These are phyloP conservation scores for Cardiocondyla obscurior DNA, from an alignment of 1,140 invertebrate genomes.

Conservation along the genomic window DNA sequence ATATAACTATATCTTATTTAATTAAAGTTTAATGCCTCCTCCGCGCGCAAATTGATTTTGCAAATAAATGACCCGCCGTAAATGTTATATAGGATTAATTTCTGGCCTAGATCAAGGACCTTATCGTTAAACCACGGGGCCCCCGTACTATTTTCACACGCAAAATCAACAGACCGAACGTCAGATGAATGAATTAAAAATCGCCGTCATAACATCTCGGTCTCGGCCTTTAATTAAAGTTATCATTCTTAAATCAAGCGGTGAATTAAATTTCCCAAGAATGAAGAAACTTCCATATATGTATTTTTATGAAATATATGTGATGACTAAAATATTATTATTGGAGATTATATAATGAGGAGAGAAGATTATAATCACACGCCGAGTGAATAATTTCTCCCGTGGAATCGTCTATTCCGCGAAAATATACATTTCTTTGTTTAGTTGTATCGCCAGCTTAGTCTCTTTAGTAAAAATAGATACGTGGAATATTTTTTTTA, in stretches of 20 bases:
- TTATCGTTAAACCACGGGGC: constrained; percentile 28
- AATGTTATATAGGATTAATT: constrained; percentile 50
- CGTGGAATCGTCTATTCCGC: background rate
- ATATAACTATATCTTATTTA: constrained; percentile 40
- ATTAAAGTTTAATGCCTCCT: constrained; percentile 44
- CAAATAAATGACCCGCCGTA: constrained; percentile 23
- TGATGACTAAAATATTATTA: constrained; percentile 41
- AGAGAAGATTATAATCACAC: constrained; percentile 14
- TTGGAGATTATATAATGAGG: constrained; percentile 34
- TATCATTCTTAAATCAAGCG: constrained; percentile 44
- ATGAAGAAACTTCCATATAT: constrained; percentile 19
- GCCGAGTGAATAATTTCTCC: constrained; percentile 4
- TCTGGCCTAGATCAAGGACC: constrained; percentile 32
- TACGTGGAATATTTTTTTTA: background rate
- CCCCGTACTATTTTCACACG: constrained; percentile 29
- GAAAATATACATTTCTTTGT: background rate
- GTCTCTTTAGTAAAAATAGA: background rate
- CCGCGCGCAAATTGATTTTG: constrained; percentile 4
- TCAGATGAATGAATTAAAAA: constrained; percentile 49
- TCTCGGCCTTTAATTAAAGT: constrained; percentile 35
- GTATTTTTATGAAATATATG: constrained; percentile 18
- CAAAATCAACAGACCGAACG: constrained; percentile 30
- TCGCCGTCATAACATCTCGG: constrained; percentile 40
- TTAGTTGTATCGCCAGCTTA: background rate
- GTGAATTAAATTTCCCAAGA: constrained; percentile 43